Evolutionary conservation across 2,113 vertebrate species (phyloP).

Genomic region (Regulus satrapa): DNA sequence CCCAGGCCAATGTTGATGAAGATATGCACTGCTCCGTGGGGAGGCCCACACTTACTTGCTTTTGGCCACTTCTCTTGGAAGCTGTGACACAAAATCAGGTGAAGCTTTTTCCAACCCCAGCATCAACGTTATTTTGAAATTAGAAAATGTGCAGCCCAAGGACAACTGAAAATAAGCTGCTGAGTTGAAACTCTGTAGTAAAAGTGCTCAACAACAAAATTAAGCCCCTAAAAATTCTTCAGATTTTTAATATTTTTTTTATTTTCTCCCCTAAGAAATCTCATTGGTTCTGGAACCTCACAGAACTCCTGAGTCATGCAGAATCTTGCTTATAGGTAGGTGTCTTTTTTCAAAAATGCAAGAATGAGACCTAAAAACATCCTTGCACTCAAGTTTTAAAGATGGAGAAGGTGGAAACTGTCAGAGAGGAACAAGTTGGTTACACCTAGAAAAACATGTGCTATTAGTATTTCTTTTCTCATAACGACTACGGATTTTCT

Average conservation of each 20-base stretch:
- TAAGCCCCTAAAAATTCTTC: not conserved
- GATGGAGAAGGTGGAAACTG: not conserved
- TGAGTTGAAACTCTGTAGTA: not conserved
- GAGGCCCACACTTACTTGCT: not conserved
- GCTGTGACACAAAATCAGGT: accelerated
- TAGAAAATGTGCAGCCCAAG: not conserved
- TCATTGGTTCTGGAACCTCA: not conserved
- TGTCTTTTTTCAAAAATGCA: not conserved
- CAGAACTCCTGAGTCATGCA: not conserved
- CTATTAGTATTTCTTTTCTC: not conserved
- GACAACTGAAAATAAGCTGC: not conserved
- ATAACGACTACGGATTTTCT: not conserved
- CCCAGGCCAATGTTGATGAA: not conserved
- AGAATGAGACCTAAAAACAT: not conserved
- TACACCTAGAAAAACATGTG: not conserved
- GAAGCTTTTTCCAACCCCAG: not conserved
- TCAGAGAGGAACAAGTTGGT: not conserved
- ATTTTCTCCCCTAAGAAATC: too few species aligned
- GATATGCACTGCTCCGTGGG: not conserved
- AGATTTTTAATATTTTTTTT: not conserved
- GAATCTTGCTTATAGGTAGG: not conserved
- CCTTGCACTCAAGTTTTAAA: not conserved
- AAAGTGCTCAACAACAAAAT: not conserved
- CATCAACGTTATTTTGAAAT: not conserved
- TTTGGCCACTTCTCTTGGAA: not conserved